These are phyloP conservation scores for Pelodytes ibericus DNA, from an alignment of 2,797 vertebrate species.

Conservation along the genomic window DNA sequence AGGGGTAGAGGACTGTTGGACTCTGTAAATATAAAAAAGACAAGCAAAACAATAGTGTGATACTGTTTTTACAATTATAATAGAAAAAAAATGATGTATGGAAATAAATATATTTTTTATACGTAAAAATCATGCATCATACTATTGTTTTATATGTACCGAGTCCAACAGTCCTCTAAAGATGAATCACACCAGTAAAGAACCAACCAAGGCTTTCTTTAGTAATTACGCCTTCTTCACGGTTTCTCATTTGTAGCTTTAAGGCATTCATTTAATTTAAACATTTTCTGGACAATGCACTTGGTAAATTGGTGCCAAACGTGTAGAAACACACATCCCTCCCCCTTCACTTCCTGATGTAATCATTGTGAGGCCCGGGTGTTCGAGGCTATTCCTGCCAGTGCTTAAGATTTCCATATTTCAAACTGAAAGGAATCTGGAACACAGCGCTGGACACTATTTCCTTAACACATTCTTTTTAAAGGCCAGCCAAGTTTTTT, in stretches of 20 bases:
- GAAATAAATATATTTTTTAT: too few relatives aligned
- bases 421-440: conserved; percentile 56
- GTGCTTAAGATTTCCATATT: conserved; percentile 52
- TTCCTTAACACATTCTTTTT: conserved; percentile 52
- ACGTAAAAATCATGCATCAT: too few relatives aligned
- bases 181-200: too few relatives aligned
- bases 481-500: conserved; percentile 52
- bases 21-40: too few relatives aligned
- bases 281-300: conserved; percentile 49
- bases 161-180: too few relatives aligned
- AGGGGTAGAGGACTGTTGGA: too few relatives aligned
- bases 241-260: conserved; percentile 48
- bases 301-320: conserved; percentile 52
- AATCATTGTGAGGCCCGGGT: conserved; percentile 54
- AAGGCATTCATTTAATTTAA: conserved; percentile 51
- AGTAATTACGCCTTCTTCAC: conserved; percentile 20
- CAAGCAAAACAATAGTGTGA: too few relatives aligned
- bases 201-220: too few relatives aligned
- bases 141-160: too few relatives aligned
- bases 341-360: conserved; percentile 52
- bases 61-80: too few relatives aligned
- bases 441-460: conserved; percentile 44
- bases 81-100: too few relatives aligned
- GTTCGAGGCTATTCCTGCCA: conserved; percentile 51
- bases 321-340: conserved; percentile 52